Base-by-base conservation (phyloP, 2,888 invertebrate species). In the Drosophila meridionalis region DNA sequence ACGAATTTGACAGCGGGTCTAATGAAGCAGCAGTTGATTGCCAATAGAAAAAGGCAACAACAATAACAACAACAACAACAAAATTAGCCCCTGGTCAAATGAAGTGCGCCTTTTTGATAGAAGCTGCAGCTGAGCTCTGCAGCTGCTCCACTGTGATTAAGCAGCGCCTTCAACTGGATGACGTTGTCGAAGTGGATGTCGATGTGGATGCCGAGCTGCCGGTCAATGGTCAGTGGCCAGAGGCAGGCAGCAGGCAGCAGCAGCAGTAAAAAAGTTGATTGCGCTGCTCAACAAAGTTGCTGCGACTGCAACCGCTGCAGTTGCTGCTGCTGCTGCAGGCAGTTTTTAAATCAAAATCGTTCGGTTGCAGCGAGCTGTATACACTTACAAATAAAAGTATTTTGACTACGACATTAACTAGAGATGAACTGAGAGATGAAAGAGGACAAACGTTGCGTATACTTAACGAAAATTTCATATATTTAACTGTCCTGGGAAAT, bases 291-390 rank as follows among this genome's bases (percentile, higher is more conserved):
- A 48, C 57, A 63, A 71, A 62, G 40, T 63, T 61, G 47, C 38
- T 63, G 64, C 56, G 47, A 42, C 50, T 40, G 56, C 40, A 38
- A 30, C 14, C 26, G 62, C 42, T 48, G 64, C 47, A 62, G 62
- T 2, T 34, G 55, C 14, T 55, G 53, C 53, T 56, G 43, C 12
- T 75, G 73, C 20, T 77, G 69, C 80, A 78, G 78, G 81, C 88
- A 75, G 87, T 89, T 86, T 87, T 85, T 89, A 89, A 86, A 87
- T 86, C 89, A 83, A 83, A 89, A 70, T 75, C 69, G 65, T 26
- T 43, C 55, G 70, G 64, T 43, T 70, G 68, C 12, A 58, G 30
- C 38, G 56, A 20, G 28, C 28, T 11, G 14, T 5, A 28, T 68
- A 64, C 78, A 57, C 69, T 62, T 6, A 30, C 20, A 42, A 12